phyloP scores from a whole-genome alignment of 2,888 invertebrate species.

The Ditula angustiorana region DNA sequence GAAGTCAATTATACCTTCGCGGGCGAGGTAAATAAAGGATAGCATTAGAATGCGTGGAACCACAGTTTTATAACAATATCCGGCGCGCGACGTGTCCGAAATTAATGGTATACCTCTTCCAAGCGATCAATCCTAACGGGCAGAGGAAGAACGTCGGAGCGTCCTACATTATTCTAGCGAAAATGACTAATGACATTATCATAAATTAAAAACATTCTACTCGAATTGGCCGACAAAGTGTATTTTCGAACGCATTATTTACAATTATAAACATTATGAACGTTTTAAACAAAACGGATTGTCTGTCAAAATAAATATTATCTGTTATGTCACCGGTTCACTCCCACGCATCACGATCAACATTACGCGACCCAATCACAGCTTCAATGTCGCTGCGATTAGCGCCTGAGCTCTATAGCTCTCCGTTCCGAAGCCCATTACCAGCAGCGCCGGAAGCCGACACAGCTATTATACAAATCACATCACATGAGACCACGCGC shows the following conservation, averaged over 20 bases:
- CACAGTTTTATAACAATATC: constrained; percentile 63
- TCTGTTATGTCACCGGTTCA: constrained; percentile 11
- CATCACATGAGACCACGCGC: constrained; percentile 1
- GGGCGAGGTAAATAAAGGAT: constrained; percentile 36
- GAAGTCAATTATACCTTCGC: background rate
- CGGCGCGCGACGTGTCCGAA: constrained; percentile 58
- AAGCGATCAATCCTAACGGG: background rate
- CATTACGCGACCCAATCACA: constrained; percentile 15
- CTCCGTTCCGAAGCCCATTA: background rate
- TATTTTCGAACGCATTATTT: background rate
- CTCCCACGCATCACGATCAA: constrained; percentile 9
- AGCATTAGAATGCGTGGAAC: constrained; percentile 59
- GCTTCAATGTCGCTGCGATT: constrained; percentile 21
- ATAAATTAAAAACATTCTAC: background rate
- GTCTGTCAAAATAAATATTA: constrained; percentile 13
- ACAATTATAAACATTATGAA: background rate
- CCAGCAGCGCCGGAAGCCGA: constrained; percentile 12
- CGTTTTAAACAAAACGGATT: background rate
- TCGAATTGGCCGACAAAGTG: background rate
- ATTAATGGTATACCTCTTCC: constrained; percentile 51
- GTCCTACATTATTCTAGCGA: background rate
- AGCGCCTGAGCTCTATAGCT: background rate
- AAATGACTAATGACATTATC: background rate
- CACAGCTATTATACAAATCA: constrained; percentile 25
- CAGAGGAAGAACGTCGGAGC: constrained; percentile 1